Conservation (phyloP, 2,888 invertebrate genomes). For the Parapristionchus giblindavisi region DNA sequence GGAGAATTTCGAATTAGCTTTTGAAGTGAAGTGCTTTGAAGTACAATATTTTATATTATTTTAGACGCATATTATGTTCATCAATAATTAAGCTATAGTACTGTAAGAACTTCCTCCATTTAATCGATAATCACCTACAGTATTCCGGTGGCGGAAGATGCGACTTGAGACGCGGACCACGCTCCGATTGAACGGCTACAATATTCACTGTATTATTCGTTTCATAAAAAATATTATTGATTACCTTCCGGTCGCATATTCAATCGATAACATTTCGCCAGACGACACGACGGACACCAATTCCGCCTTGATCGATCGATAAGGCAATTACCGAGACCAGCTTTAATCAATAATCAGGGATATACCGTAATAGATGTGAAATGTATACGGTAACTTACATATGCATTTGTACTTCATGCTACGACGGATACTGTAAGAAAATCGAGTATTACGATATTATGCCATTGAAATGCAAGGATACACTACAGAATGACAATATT, state of each 20-base stretch:
- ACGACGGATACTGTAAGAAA: conserved; percentile 76
- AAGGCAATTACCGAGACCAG: conserved; percentile 80
- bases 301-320: conserved; percentile 85
- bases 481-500: background rate
- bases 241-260: conserved; percentile 84
- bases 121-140: background rate
- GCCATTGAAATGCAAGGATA: background rate
- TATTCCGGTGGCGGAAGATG: background rate
- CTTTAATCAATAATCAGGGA: conserved; percentile 71
- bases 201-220: no score
- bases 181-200: conserved; percentile 84
- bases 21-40: no score
- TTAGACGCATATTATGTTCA: no score
- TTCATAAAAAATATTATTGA: no score
- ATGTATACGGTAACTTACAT: conserved; percentile 77
- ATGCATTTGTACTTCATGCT: conserved; percentile 82
- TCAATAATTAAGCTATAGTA: no score
- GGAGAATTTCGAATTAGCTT: no score
- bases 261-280: conserved; percentile 81
- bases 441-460: background rate
- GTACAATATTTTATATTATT: no score
- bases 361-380: no score
- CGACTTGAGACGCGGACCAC: conserved; percentile 81
- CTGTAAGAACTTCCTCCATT: no score
- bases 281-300: conserved; percentile 86